Evolutionary conservation across 2,888 invertebrate species (phyloP).

Genomic region (Plusia festucae): DNA sequence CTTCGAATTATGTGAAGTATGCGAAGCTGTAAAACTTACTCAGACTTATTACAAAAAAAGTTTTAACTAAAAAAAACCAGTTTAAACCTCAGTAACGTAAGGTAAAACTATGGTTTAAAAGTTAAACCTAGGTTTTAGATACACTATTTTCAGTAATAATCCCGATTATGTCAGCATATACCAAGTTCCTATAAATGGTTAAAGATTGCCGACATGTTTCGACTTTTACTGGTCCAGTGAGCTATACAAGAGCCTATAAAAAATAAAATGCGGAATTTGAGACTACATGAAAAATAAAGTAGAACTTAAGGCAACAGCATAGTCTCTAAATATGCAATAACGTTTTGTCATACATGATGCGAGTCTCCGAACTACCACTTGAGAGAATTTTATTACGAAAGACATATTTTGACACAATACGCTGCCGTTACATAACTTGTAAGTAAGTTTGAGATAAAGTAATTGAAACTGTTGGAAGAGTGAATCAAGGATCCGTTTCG

Average conservation of each 20-base stretch:
- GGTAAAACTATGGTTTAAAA: too few species aligned
- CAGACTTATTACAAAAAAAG: too few species aligned
- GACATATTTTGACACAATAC: neutral
- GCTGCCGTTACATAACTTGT: neutral
- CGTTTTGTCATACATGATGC: neutral
- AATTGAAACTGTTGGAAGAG: neutral
- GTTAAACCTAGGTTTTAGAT: neutral
- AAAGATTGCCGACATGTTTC: neutral
- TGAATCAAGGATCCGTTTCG: neutral
- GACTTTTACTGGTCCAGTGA: constrained; percentile 2
- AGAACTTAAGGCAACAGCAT: neutral
- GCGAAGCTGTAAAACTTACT: too few species aligned
- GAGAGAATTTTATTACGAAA: neutral
- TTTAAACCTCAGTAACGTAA: too few species aligned
- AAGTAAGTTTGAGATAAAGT: too few species aligned
- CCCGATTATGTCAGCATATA: neutral
- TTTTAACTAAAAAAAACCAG: too few species aligned
- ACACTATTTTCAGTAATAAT: too few species aligned
- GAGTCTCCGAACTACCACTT: neutral
- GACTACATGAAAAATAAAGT: neutral
- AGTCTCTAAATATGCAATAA: neutral
- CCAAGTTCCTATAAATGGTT: neutral
- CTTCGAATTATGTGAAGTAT: too few species aligned
- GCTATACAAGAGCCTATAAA: neutral
- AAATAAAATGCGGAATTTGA: neutral